A percentile compares a stretch with the other conserved stretches of the same genome.
phyloP scores from a whole-genome alignment of 1,140 invertebrate species.

The Aphis craccivora region DNA sequence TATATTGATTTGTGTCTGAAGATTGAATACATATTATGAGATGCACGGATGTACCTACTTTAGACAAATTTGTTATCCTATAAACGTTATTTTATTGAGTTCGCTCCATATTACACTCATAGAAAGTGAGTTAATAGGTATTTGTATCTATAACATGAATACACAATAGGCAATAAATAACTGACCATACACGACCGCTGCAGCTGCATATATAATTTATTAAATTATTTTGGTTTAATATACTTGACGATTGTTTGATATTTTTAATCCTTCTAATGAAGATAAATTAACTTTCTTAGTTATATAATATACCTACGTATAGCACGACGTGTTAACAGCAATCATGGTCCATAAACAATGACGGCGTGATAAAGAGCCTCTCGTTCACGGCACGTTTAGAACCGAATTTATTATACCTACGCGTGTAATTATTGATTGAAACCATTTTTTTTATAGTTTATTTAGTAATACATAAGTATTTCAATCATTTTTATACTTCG shows the following conservation, averaged over 20 bases:
- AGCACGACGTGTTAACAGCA: background rate
- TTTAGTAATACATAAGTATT: background rate
- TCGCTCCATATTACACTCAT: background rate
- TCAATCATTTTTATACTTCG: background rate
- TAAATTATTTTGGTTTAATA: background rate
- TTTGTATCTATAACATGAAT: background rate
- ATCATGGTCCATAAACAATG: background rate
- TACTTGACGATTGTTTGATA: background rate
- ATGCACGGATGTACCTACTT: too few species aligned
- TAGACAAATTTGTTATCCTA: background rate
- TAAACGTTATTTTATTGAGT: background rate
- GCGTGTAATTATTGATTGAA: background rate
- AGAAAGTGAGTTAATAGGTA: background rate
- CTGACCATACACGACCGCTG: background rate
- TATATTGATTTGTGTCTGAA: background rate
- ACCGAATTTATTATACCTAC: background rate
- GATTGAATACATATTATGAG: background rate
- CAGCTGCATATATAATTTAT: background rate
- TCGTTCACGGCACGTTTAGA: background rate
- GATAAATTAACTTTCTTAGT: background rate
- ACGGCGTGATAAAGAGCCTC: background rate
- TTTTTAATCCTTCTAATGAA: background rate
- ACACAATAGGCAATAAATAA: too few species aligned
- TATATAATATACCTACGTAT: too few species aligned
- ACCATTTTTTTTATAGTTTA: background rate